Conservation (phyloP, 2,797 vertebrate species). For the Alosa sapidissima region DNA sequence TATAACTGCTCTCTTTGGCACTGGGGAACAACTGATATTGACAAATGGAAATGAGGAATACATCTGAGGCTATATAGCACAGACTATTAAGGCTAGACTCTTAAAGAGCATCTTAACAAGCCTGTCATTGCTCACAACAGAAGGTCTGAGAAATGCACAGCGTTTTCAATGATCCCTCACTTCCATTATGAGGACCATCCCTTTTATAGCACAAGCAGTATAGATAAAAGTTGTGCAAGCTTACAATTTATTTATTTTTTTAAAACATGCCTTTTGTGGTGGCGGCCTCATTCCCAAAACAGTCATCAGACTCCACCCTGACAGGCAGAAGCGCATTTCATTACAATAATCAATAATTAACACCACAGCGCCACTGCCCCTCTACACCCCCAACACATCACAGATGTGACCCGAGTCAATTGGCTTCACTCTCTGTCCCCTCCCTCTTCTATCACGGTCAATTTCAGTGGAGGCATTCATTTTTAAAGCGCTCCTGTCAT, state of each 20-base stretch:
- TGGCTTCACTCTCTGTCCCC: conserved; percentile 43
- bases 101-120: background rate
- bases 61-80: background rate
- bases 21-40: background rate
- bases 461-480: conserved; percentile 69
- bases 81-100: background rate
- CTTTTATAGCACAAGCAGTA: background rate
- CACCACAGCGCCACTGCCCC: conserved; percentile 33
- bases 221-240: background rate
- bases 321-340: conserved; percentile 64
- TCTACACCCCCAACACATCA: conserved; percentile 51
- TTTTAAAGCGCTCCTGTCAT: conserved; percentile 65
- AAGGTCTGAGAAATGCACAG: background rate
- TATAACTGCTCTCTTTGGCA: background rate
- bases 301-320: conserved; percentile 1
- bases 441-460: conserved; percentile 44
- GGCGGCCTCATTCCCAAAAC: background rate
- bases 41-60: background rate
- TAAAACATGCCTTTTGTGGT: background rate
- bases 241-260: background rate
- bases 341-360: conserved; percentile 79
- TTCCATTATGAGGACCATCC: background rate
- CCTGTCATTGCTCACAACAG: background rate
- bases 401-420: conserved; percentile 66
- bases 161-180: background rate